Percentiles rank a stretch among this genome's conserved stretches.
phyloP scores from a whole-genome alignment of 2,113 vertebrate genomes.

The Halcyon malimbica region DNA sequence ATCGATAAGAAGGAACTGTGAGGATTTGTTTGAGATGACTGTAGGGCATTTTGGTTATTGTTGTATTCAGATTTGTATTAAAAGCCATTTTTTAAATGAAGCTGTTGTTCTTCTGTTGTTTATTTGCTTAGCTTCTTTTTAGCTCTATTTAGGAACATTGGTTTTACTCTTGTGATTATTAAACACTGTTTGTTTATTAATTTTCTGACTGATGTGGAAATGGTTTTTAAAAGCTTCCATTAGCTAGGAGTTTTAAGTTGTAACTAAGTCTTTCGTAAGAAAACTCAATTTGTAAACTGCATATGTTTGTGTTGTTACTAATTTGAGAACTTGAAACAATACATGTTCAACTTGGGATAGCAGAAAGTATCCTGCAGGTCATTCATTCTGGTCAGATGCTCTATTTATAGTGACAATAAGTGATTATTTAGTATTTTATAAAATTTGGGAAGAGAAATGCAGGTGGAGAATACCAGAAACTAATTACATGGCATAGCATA shows the following conservation, averaged over 20 bases:
- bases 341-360: background rate
- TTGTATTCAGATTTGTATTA: slow-evolving; percentile 48
- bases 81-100: background rate
- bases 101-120: background rate
- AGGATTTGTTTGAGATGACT: background rate
- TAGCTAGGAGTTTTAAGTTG: background rate
- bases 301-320: background rate
- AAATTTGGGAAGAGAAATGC: background rate
- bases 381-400: background rate
- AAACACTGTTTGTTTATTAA: background rate
- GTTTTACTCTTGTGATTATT: background rate
- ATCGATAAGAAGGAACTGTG: slow-evolving; percentile 36
- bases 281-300: background rate
- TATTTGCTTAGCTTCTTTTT: background rate
- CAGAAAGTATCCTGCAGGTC: background rate
- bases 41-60: background rate
- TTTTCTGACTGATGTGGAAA: background rate
- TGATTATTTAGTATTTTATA: background rate
- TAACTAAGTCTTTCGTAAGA: background rate
- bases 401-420: background rate
- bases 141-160: background rate
- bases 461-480: background rate
- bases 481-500: background rate
- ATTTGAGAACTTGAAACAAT: background rate
- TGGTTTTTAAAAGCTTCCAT: background rate